Base-by-base conservation (phyloP, 1,140 invertebrate species). In the Drosophila albomicans region DNA sequence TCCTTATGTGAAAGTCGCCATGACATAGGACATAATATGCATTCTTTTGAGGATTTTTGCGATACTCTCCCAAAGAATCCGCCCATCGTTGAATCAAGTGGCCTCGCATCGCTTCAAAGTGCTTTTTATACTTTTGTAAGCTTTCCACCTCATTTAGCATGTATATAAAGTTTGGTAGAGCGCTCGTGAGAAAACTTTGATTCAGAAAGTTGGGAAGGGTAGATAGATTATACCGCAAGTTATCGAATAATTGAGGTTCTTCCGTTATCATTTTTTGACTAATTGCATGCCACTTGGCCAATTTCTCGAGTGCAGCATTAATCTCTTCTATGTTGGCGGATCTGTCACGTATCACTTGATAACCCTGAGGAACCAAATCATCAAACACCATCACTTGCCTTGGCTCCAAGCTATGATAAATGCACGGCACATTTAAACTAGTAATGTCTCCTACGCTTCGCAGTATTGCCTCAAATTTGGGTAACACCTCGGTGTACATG, bases 251-350 rank as follows among this genome's bases (percentile, higher is more conserved):
- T 5, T 70, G 16, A 0, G 66, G 70, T 4, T 78, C 13, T 16
- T 75, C 59, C 6, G 49, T 51, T 1, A 69, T n/a, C 20, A 82
- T 3, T 15, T 70, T 75, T 15, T 66, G 74, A 13, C 75, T 78
- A 10, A 80, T 62, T 7, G 75, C 71, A 63, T 82, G 81, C 59
- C 66, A 70, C n/a, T 78, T 78, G 16, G 81, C 78, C 5, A 82
- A 13, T 45, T 73, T 82, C 2, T 35, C 7, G 11, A 69, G 45
- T 1, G 51, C 71, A 0, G 30, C 38, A 3, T 74, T 35, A 0
- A 80, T 49, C 58, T 82, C 80, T 7, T 66, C 54, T 13, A 51
- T 35, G 11, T 6, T 78, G 0, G 69, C 35, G 7, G 16, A 2
- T 48, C 80, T 72, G 1, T 65, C 67, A 6, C 78, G 80, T 46